A percentile compares a stretch with the other conserved stretches of the same genome.
phyloP scores from a whole-genome alignment of 2,888 invertebrate genomes.

The Schrankia costaestrigalis region DNA sequence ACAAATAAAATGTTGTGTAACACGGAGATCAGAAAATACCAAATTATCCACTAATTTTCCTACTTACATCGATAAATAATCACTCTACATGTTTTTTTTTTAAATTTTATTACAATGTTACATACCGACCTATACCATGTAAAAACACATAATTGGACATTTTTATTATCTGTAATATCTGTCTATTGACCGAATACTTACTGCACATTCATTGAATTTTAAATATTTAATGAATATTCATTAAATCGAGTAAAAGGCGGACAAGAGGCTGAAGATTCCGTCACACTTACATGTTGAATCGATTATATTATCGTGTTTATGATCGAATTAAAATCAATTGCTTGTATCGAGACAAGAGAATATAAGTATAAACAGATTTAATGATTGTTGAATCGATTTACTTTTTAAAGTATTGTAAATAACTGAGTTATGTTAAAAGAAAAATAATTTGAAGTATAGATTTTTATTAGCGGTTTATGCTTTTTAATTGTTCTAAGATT shows the following conservation, averaged over 20 bases:
- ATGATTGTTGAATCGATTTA: conserved; percentile 42
- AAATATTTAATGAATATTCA: conserved; percentile 41
- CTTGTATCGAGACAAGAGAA: conserved; percentile 44
- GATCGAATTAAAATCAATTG: conserved; percentile 72
- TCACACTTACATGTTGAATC: conserved; percentile 48
- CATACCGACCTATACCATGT: too few relatives aligned
- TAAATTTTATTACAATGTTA: too few relatives aligned
- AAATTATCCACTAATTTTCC: too few relatives aligned
- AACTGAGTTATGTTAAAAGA: conserved; percentile 19
- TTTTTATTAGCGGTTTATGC: too few relatives aligned
- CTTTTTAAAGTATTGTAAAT: conserved; percentile 9
- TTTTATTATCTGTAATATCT: too few relatives aligned
- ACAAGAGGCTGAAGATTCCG: conserved; percentile 30
- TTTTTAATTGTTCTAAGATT: too few relatives aligned
- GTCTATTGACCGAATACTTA: neutral
- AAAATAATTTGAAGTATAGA: too few relatives aligned
- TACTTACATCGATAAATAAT: too few relatives aligned
- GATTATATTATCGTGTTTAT: conserved; percentile 67
- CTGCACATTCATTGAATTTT: neutral
- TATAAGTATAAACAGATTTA: conserved; percentile 41
- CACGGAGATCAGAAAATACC: too few relatives aligned
- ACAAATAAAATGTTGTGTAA: too few relatives aligned
- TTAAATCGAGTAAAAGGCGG: conserved; percentile 26
- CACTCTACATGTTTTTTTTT: too few relatives aligned
- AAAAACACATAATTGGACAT: too few relatives aligned